Evolutionary conservation across 2,888 invertebrate species (phyloP).

Genomic region (Mesorhabditis spiculigera): DNA sequence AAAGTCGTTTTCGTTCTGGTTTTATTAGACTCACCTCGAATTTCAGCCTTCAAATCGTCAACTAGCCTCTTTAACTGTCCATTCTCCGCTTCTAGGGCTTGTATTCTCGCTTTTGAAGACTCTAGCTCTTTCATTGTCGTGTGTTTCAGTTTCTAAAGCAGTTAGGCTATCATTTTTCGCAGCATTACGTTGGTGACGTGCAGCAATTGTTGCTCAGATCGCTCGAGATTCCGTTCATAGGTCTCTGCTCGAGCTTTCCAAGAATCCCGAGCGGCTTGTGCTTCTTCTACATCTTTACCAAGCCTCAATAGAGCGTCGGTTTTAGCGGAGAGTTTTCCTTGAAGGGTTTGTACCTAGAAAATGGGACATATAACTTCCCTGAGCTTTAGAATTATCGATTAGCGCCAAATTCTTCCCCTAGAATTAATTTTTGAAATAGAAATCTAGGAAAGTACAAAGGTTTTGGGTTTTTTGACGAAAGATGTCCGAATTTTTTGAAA

Average conservation of each 20-base stretch:
- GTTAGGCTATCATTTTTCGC: too few relatives aligned
- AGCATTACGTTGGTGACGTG: constrained; percentile 16
- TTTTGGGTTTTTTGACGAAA: too few relatives aligned
- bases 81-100: not conserved
- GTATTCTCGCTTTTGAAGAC: not conserved
- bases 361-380: too few relatives aligned
- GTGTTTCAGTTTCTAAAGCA: not conserved
- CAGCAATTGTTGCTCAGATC: constrained; percentile 25
- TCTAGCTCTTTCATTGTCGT: not conserved
- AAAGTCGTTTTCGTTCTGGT: constrained; percentile 1
- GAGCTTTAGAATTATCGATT: too few relatives aligned
- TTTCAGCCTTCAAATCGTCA: constrained; percentile 1
- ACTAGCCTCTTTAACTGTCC: not conserved
- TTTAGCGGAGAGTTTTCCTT: constrained; percentile 32
- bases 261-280: constrained; percentile 23
- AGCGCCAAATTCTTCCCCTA: too few relatives aligned
- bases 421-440: too few relatives aligned
- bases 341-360: constrained; percentile 23
- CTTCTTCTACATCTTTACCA: constrained; percentile 31
- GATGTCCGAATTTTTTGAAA: too few relatives aligned
- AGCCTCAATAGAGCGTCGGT: constrained; percentile 39
- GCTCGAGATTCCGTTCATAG: constrained; percentile 29
- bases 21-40: not conserved
- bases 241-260: constrained; percentile 20
- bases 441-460: too few relatives aligned